Percentiles rank a stretch among this genome's conserved stretches.
phyloP scores from a whole-genome alignment of 2,797 vertebrate genomes.

The Florisuga fusca region DNA sequence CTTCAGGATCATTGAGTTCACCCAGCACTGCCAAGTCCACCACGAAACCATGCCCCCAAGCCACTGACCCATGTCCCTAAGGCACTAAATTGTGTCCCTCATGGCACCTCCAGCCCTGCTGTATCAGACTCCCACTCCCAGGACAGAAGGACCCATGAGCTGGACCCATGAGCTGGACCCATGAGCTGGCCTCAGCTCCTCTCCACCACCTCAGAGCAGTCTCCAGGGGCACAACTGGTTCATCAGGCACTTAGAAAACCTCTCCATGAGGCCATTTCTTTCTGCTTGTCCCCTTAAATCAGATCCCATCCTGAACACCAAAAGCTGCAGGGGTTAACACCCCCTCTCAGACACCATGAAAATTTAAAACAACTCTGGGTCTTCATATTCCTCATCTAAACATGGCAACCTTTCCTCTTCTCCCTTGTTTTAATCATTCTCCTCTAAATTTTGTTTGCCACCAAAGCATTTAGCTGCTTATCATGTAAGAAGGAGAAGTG shows the following conservation, averaged over 20 bases:
- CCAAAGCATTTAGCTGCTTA: background rate
- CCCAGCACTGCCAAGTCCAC: background rate
- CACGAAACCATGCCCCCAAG: background rate
- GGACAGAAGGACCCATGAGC: background rate
- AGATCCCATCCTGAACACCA: background rate
- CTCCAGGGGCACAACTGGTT: background rate
- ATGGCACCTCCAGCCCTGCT: background rate
- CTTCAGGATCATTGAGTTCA: background rate
- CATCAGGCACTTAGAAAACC: background rate
- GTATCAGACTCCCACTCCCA: background rate
- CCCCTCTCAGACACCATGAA: background rate
- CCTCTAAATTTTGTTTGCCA: background rate
- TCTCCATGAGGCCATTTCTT: background rate
- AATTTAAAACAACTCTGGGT: background rate
- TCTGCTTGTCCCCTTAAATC: background rate
- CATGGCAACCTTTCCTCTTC: background rate
- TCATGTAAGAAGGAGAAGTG: background rate
- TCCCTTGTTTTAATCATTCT: fast-evolving
- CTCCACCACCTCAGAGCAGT: fast-evolving
- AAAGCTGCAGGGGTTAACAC: background rate
- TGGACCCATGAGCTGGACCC: fast-evolving
- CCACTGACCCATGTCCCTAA: background rate
- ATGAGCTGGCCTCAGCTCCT: background rate
- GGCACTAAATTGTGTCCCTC: background rate
- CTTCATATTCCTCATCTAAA: background rate